Percentiles rank a stretch among this genome's conserved stretches.
Evolutionary conservation across 2,113 vertebrate genomes (phyloP).

Genomic region (Colaptes auratus): DNA sequence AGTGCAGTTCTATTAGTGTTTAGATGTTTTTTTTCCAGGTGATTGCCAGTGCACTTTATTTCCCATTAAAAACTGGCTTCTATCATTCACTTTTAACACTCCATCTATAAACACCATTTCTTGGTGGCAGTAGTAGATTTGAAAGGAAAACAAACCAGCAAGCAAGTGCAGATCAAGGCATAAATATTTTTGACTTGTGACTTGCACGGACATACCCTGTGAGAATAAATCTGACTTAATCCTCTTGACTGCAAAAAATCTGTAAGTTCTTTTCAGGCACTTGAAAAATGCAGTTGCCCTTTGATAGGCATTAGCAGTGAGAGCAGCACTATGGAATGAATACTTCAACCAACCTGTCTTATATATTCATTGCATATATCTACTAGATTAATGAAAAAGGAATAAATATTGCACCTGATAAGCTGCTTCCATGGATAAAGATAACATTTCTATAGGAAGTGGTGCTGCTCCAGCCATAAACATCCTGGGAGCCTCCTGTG

Average conservation of each 20-base stretch:
- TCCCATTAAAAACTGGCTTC: background rate
- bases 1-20: background rate
- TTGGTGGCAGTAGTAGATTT: background rate
- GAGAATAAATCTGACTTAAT: constrained; percentile 37
- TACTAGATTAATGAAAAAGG: background rate
- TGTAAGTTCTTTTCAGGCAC: background rate
- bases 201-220: background rate
- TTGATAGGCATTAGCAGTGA: constrained; percentile 8
- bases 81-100: background rate
- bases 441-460: background rate
- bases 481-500: background rate
- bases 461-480: background rate
- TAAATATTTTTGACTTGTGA: background rate
- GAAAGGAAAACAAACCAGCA: background rate
- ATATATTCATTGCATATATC: background rate
- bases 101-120: background rate
- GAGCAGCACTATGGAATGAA: background rate
- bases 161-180: background rate
- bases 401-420: background rate
- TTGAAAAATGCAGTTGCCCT: constrained; percentile 18
- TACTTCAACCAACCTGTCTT: background rate
- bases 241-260: constrained; percentile 20
- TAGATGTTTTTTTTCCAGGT: background rate
- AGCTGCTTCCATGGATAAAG: background rate
- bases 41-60: background rate